These are phyloP conservation scores for Ammospiza nelsoni DNA, from an alignment of 2,113 vertebrate species.

Conservation along the genomic window DNA sequence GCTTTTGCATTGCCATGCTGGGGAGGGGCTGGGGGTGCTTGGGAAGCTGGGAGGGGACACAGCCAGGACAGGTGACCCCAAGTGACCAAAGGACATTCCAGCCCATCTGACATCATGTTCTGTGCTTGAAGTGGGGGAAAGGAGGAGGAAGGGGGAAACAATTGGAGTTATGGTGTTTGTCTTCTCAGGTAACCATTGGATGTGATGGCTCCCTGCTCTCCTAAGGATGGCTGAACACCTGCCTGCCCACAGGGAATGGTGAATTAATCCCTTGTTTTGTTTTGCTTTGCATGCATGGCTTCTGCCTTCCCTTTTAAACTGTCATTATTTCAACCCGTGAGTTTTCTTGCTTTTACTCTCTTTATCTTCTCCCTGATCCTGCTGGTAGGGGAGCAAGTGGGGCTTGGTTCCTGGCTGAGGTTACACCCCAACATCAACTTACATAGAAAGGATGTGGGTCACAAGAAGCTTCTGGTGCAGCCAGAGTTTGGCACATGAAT, in stretches of 20 bases:
- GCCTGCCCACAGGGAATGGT: background rate
- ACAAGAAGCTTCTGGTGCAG: background rate
- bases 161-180: accelerated
- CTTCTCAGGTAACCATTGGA: accelerated
- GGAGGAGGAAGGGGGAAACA: background rate
- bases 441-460: background rate
- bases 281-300: background rate
- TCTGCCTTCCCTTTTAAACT: background rate
- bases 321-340: background rate
- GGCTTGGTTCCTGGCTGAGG: background rate
- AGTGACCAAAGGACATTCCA: background rate
- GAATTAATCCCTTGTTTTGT: background rate
- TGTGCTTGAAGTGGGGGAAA: accelerated
- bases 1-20: background rate
- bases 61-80: background rate
- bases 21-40: accelerated
- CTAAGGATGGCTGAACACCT: background rate
- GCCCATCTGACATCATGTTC: background rate
- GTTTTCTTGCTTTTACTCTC: background rate
- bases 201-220: background rate
- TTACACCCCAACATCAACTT: accelerated
- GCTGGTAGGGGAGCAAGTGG: too few relatives aligned
- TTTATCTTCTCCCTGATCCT: background rate
- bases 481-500: background rate
- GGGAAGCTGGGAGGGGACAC: accelerated